Percentiles rank a stretch among this genome's conserved stretches.
phyloP scores from a whole-genome alignment of 2,888 invertebrate species.

The Synergus itoensis region DNA sequence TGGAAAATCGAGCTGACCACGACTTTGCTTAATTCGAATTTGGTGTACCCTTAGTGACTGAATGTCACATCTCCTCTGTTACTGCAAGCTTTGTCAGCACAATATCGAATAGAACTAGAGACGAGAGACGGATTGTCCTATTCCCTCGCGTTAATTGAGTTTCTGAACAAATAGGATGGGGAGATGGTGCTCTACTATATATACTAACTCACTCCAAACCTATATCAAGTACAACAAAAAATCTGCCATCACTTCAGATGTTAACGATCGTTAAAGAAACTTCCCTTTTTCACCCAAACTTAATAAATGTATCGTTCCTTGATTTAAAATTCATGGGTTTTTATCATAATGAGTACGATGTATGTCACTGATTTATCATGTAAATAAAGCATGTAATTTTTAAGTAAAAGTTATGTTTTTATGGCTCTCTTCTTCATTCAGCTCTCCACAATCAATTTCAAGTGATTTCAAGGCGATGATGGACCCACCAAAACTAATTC shows the following conservation, averaged over 20 bases:
- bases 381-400: too few relatives aligned
- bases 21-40: slow-evolving; percentile 38
- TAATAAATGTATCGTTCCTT: neutral
- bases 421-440: too few relatives aligned
- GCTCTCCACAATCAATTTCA: neutral
- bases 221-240: slow-evolving; percentile 21
- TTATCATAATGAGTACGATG: too few relatives aligned
- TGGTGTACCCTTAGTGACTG: slow-evolving; percentile 32
- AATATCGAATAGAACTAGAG: slow-evolving; percentile 49
- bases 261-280: slow-evolving; percentile 2
- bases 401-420: too few relatives aligned
- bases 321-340: too few relatives aligned
- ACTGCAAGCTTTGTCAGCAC: slow-evolving; percentile 52
- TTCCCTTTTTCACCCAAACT: neutral
- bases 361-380: too few relatives aligned
- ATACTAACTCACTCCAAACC: slow-evolving; percentile 5
- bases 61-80: slow-evolving; percentile 42
- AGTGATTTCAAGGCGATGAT: neutral
- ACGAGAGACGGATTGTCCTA: slow-evolving; percentile 51
- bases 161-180: slow-evolving; percentile 53
- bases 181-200: slow-evolving; percentile 29
- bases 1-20: slow-evolving; percentile 32
- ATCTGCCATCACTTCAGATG: neutral
- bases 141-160: slow-evolving; percentile 55
- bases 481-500: neutral